Conservation (phyloP, 2,797 vertebrate species). For the Pangasius mekongensis region DNA sequence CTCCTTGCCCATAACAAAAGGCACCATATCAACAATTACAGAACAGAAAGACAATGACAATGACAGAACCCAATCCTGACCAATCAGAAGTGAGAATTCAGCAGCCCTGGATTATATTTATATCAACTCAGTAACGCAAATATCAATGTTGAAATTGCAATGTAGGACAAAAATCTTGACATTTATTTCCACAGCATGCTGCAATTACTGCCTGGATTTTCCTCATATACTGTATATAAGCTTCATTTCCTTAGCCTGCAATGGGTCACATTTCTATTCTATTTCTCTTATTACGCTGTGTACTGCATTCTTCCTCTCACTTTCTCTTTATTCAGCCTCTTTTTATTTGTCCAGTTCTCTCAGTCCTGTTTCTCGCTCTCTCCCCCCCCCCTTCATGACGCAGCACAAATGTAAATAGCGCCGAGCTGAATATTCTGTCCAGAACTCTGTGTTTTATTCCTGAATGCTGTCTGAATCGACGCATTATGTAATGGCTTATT, state of each 20-base stretch:
- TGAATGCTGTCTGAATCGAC: conserved; percentile 17
- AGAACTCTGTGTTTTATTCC: not conserved
- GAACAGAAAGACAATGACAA: not conserved
- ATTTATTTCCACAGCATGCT: not conserved
- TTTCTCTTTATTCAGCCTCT: conserved; percentile 23
- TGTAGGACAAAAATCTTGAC: not conserved
- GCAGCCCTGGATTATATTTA: not conserved
- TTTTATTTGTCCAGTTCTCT: not conserved
- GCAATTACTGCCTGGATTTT: not conserved
- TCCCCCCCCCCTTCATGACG: conserved; percentile 18
- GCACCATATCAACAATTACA: not conserved
- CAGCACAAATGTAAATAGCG: conserved; percentile 49
- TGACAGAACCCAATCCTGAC: not conserved
- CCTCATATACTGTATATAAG: not conserved
- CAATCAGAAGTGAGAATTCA: not conserved
- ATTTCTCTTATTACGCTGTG: not conserved
- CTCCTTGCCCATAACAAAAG: not conserved
- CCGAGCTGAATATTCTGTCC: conserved; percentile 16
- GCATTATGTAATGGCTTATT: not conserved
- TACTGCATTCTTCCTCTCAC: not conserved
- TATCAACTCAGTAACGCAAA: not conserved
- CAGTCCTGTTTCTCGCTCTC: not conserved
- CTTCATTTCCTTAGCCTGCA: too few species aligned
- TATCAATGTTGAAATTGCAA: not conserved
- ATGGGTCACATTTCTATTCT: not conserved